phyloP scores from a whole-genome alignment of 2,888 invertebrate species.

The Mesorhabditis sp. region DNA sequence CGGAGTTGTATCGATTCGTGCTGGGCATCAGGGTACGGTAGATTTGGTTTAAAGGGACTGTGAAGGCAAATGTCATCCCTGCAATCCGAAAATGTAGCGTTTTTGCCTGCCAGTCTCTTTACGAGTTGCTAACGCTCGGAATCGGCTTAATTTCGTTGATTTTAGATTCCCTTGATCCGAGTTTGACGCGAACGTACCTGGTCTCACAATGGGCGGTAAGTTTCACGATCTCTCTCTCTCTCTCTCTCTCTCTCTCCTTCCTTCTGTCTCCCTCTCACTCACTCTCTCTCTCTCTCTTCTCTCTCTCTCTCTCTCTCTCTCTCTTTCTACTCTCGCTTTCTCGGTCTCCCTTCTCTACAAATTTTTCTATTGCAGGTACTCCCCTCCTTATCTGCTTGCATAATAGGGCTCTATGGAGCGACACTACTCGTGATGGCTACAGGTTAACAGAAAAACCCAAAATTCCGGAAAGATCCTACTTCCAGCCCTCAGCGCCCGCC shows the following conservation, averaged over 20 bases:
- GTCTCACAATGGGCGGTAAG: neutral
- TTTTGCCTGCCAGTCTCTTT: no score
- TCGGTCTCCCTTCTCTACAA: neutral
- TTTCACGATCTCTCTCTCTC: neutral
- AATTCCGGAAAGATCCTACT: neutral
- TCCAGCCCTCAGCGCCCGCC: neutral
- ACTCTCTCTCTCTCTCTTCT: no score
- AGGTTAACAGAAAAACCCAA: neutral
- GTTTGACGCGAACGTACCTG: neutral
- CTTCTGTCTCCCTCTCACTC: no score
- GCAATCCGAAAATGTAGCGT: no score
- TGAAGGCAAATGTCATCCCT: no score
- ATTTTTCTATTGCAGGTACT: neutral
- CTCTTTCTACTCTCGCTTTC: no score
- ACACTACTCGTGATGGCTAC: constrained; percentile 3
- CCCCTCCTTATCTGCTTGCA: constrained; percentile 1
- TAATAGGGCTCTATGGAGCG: neutral
- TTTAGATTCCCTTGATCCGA: neutral
- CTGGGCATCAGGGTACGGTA: neutral
- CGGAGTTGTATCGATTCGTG: neutral
- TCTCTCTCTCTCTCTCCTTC: no score
- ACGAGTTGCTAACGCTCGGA: neutral
- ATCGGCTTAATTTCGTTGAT: neutral
- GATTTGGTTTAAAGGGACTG: no score
- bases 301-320: no score